Evolutionary conservation across 1,140 invertebrate species (phyloP).

Genomic region (Homarus americanus): DNA sequence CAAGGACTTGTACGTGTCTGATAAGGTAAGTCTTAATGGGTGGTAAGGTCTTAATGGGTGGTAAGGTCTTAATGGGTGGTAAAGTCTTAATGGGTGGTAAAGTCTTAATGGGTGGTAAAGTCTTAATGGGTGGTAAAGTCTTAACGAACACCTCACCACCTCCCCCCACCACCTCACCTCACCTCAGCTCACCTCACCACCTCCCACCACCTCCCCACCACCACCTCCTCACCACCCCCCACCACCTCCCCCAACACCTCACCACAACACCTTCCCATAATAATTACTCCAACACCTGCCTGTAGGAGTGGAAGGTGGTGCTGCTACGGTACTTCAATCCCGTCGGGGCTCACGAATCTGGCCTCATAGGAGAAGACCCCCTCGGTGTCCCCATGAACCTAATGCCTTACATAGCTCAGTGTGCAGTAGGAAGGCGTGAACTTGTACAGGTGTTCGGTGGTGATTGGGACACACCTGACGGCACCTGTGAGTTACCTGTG

Average conservation of each 20-base stretch:
- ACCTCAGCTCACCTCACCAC: background rate
- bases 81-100: too few relatives aligned
- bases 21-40: conserved; percentile 41
- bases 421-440: conserved; percentile 90
- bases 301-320: conserved; percentile 86
- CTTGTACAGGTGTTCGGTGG: background rate
- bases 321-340: conserved; percentile 99
- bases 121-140: too few relatives aligned
- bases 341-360: conserved; percentile 97
- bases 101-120: too few relatives aligned
- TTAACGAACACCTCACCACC: too few relatives aligned
- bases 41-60: too few relatives aligned
- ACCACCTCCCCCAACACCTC: too few relatives aligned
- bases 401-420: conserved; percentile 97
- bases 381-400: conserved; percentile 97
- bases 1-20: conserved; percentile 86
- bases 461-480: conserved; percentile 2
- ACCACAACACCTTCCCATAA: too few relatives aligned
- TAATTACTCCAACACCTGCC: background rate
- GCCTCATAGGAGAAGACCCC: conserved; percentile 97
- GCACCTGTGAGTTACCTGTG: conserved; percentile 79
- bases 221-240: background rate
- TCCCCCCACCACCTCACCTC: background rate
- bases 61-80: too few relatives aligned
- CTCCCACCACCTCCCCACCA: background rate